phyloP scores from a whole-genome alignment of 2,797 vertebrate species.

The Gobionotothen gibberifrons region DNA sequence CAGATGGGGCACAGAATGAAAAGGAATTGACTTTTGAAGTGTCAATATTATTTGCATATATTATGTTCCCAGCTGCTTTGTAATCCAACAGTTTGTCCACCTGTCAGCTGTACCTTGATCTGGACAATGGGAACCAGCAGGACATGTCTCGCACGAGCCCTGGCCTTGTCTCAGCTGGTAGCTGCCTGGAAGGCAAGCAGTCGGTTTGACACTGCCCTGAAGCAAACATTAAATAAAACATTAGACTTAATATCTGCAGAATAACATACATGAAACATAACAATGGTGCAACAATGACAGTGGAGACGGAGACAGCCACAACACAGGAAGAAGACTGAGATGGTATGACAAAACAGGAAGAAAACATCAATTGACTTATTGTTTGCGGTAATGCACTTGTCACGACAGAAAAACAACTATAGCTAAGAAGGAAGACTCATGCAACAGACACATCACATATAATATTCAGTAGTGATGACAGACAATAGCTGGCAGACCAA shows the following conservation, averaged over 20 bases:
- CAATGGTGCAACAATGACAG: conserved; percentile 11
- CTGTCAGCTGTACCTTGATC: conserved; percentile 71
- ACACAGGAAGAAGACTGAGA: conserved; percentile 8
- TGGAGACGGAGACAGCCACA: conserved; percentile 2
- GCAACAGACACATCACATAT: conserved; percentile 38
- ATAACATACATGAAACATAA: conserved; percentile 26
- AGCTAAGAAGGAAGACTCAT: conserved; percentile 21
- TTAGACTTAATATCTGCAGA: conserved; percentile 29
- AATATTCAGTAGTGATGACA: conserved; percentile 48
- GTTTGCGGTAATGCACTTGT: conserved; percentile 29
- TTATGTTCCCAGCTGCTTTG: background rate
- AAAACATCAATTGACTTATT: conserved; percentile 14
- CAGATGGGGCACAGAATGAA: conserved; percentile 1
- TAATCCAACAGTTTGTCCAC: conserved; percentile 14
- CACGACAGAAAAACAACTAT: conserved; percentile 11
- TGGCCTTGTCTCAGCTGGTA: conserved; percentile 86
- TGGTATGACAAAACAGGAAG: background rate
- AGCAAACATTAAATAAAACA: conserved; percentile 42
- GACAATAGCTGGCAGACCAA: conserved; percentile 52
- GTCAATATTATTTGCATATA: conserved; percentile 12
- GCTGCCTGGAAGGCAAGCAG: conserved; percentile 83
- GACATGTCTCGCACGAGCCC: conserved; percentile 81
- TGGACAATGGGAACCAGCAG: conserved; percentile 79
- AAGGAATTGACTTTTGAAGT: conserved; percentile 2
- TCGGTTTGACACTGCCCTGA: conserved; percentile 81